Conservation (phyloP, 92 coral and sea anemone genomes). For the Paragorgia papillata region DNA sequence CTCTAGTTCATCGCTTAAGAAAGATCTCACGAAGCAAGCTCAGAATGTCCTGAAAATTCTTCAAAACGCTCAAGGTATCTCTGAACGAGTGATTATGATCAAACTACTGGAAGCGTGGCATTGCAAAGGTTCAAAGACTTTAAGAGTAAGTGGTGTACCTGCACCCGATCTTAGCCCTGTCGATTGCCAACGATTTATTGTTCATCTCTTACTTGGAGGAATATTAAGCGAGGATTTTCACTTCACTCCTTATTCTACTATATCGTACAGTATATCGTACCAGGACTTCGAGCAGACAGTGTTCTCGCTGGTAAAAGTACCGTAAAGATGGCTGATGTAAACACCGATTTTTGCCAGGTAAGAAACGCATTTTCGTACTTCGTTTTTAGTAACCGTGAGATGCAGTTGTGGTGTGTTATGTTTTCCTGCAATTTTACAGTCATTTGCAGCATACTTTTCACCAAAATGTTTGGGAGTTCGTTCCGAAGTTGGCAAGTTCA, state of each 20-base stretch:
- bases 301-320: constrained; percentile 58
- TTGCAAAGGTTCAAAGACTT: constrained; percentile 71
- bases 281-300: constrained; percentile 73
- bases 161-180: constrained; percentile 69
- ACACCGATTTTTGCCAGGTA: constrained; percentile 12
- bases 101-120: constrained; percentile 94
- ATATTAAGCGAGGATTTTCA: constrained; percentile 93
- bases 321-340: constrained; percentile 47
- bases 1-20: background rate
- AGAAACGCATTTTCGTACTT: too few relatives aligned
- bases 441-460: too few relatives aligned
- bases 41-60: constrained; percentile 69
- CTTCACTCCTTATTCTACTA: constrained; percentile 90
- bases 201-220: constrained; percentile 74
- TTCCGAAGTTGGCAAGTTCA: too few relatives aligned
- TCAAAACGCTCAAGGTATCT: constrained; percentile 66
- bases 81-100: constrained; percentile 84
- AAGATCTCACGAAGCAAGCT: constrained; percentile 71
- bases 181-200: constrained; percentile 83
- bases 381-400: too few relatives aligned
- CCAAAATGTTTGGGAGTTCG: too few relatives aligned
- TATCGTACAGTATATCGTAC: constrained; percentile 83
- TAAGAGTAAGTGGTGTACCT: constrained; percentile 69
- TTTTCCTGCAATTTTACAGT: too few relatives aligned
- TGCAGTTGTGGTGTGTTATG: too few relatives aligned